Evolutionary conservation across 2,113 vertebrate species (phyloP).

Genomic region (Clupea harengus): DNA sequence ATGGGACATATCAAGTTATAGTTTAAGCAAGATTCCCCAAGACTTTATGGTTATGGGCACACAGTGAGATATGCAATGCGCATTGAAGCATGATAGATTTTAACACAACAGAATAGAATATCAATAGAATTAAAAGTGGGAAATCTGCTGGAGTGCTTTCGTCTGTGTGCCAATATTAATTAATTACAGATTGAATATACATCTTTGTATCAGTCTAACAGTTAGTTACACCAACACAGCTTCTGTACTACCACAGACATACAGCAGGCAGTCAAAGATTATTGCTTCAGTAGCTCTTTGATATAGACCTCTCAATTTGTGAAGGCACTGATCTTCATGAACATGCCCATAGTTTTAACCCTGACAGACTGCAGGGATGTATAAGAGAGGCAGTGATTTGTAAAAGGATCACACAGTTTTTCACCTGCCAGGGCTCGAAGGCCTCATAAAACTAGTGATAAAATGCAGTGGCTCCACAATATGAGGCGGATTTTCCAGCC

Average conservation of each 20-base stretch:
- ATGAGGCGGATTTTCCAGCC: conserved; percentile 25
- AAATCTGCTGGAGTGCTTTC: background rate
- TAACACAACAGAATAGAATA: background rate
- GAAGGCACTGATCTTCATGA: conserved; percentile 30
- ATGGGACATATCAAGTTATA: background rate
- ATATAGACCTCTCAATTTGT: conserved; percentile 2
- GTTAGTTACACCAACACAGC: background rate
- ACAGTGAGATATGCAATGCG: background rate
- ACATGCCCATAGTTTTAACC: conserved; percentile 30
- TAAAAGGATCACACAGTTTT: conserved; percentile 37
- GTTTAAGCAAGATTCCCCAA: background rate
- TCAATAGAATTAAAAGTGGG: background rate
- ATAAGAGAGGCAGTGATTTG: conserved; percentile 29
- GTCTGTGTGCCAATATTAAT: background rate
- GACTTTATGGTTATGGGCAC: background rate
- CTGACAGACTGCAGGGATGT: conserved; percentile 4
- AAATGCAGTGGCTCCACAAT: conserved; percentile 26
- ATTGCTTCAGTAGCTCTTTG: conserved; percentile 3
- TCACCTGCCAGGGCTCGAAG: conserved; percentile 27
- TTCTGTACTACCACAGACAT: background rate
- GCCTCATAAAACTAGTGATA: conserved; percentile 37
- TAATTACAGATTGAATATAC: background rate
- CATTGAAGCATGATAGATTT: background rate
- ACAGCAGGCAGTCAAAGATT: background rate
- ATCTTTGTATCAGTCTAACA: background rate